Base-by-base conservation (phyloP, 2,888 invertebrate genomes). In the Melanostoma mellinum region DNA sequence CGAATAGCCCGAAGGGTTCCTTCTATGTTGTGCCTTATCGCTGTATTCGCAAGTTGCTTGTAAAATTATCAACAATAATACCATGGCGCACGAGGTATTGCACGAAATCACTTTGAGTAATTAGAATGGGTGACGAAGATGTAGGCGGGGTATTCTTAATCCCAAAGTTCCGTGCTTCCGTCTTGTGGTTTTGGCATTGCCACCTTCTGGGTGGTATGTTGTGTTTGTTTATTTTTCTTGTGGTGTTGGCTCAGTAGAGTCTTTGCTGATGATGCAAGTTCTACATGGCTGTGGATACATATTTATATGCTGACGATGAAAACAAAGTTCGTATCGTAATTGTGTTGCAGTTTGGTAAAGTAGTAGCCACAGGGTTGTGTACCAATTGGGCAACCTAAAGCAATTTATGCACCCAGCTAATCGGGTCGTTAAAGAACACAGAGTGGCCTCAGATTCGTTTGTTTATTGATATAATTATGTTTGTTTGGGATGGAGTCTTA, bases 41-140 rank as follows among this genome's bases (percentile, higher is more conserved):
- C 38, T 53, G 65, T 60, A 76, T 71, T 67, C 32, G 46, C 65
- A 81, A 72, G 65, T 81, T 67, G 65, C 42, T 48, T 71, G 71
- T 71, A 65, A 76, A 81, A 76, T 71, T 81, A 52, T 81, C 80
- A 67, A 76, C 76, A 60, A 36, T 73, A 60, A 50, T 46, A n/a
- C 55, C 9, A 42, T 44, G 60, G 35, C 8, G 50, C 53, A 38
- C 48, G 61, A 50, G 36, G 36, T 32, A 10, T 38, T 5, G 3
- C 9, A 30, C 33, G 76, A 42, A 71, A 81, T 71, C 71, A 76
- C 65, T 76, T 76, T 79, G 79, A 72, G 74, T 63, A 74, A 74
- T 79, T 81, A 71, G 56, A 75, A 10, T 58, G 61, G 61, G 60
- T 68, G 65, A 56, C 65, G 2, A n/a, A 30, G 44, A 42, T 42